A percentile compares a stretch with the other conserved stretches of the same genome.
Conservation (phyloP, 1,140 invertebrate genomes). For the Nilaparvata lugens region DNA sequence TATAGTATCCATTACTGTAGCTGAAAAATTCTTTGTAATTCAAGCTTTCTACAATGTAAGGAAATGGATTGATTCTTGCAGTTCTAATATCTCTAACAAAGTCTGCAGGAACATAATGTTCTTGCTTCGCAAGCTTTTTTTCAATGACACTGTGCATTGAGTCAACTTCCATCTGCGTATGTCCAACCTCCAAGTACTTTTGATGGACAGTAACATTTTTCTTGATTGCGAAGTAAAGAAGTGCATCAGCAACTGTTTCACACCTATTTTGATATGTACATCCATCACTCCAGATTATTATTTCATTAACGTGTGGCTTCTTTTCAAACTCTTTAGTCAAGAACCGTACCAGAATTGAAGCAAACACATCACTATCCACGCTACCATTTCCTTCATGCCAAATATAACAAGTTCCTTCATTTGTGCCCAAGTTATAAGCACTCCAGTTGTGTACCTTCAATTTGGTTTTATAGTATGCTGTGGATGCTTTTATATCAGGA, state of each 20-base stretch:
- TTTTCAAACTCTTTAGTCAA: no score
- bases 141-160: constrained; percentile 30
- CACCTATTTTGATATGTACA: constrained; percentile 33
- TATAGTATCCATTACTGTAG: constrained; percentile 9
- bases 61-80: constrained; percentile 5
- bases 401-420: no score
- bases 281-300: constrained; percentile 31
- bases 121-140: neutral
- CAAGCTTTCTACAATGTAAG: constrained; percentile 14
- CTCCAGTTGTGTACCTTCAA: no score
- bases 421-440: no score
- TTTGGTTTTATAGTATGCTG: no score
- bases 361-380: no score
- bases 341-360: no score
- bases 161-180: constrained; percentile 37
- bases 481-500: no score
- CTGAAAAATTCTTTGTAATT: constrained; percentile 13
- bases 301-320: no score
- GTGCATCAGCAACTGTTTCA: constrained; percentile 29
- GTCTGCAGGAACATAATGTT: constrained; percentile 22
- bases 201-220: constrained; percentile 30
- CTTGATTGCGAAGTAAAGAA: constrained; percentile 25
- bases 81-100: constrained; percentile 4
- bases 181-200: constrained; percentile 35
- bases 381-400: no score